Evolutionary conservation across 2,113 vertebrate species (phyloP).

Genomic region (Protomyctophum bolini): DNA sequence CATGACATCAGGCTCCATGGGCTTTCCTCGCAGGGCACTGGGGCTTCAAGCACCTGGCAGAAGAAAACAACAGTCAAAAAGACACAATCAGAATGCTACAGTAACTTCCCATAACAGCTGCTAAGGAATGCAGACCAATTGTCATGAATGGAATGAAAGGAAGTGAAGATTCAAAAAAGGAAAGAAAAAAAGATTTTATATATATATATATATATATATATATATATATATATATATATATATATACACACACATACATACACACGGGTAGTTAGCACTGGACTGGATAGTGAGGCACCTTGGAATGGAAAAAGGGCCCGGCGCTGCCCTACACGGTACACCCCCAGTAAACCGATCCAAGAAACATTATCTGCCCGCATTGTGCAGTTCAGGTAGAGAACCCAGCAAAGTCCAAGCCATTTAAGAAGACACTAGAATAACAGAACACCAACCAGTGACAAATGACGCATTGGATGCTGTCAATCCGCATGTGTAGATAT

Average conservation of each 20-base stretch:
- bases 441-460: not conserved
- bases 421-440: too few relatives aligned
- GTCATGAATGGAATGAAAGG: too few relatives aligned
- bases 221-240: too few relatives aligned
- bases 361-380: conserved; percentile 45
- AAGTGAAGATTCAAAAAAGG: too few relatives aligned
- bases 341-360: conserved; percentile 44
- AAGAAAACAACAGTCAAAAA: conserved; percentile 1
- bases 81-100: not conserved
- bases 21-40: conserved; percentile 67
- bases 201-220: too few relatives aligned
- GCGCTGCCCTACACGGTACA: not conserved
- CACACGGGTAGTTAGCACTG: too few relatives aligned
- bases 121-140: too few relatives aligned
- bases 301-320: conserved; percentile 16
- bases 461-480: too few relatives aligned
- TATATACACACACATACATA: too few relatives aligned
- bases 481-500: too few relatives aligned
- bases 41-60: conserved; percentile 76
- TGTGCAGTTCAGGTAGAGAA: conserved; percentile 22
- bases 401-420: not conserved
- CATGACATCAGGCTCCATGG: conserved; percentile 91
- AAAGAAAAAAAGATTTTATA: too few relatives aligned
- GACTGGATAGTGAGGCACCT: not conserved
- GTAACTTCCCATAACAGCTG: too few relatives aligned